These are phyloP conservation scores for Noctua pronuba DNA, from an alignment of 2,888 invertebrate genomes.

Conservation along the genomic window DNA sequence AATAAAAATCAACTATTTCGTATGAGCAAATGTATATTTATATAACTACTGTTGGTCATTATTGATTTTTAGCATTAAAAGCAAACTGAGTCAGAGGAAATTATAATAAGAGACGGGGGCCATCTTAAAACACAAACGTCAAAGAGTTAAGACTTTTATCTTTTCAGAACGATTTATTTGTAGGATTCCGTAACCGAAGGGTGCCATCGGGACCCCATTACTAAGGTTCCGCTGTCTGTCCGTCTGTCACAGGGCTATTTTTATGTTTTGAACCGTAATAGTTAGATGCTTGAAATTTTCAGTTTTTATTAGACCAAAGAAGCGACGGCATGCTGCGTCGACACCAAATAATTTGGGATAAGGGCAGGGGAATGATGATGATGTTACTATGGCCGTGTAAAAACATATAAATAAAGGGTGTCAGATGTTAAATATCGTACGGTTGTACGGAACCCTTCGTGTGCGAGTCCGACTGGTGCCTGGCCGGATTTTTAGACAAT, in stretches of 20 bases:
- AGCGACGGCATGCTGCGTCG: too few relatives aligned
- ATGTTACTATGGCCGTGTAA: too few relatives aligned
- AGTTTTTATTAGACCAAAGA: too few relatives aligned
- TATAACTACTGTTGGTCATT: conserved; percentile 87
- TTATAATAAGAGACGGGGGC: conserved; percentile 11
- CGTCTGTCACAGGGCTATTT: neutral
- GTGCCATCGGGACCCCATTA: neutral
- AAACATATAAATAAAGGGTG: neutral
- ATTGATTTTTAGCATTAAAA: conserved; percentile 69
- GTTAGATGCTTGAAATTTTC: too few relatives aligned
- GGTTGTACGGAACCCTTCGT: neutral
- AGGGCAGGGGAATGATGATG: too few relatives aligned
- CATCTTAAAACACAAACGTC: conserved; percentile 19
- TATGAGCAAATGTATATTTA: conserved; percentile 86
- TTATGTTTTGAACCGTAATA: neutral
- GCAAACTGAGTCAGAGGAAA: conserved; percentile 47
- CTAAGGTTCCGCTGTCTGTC: neutral
- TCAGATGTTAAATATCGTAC: neutral
- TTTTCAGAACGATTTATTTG: neutral
- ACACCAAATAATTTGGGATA: too few relatives aligned
- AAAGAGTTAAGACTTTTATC: neutral
- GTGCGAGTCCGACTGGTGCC: neutral
- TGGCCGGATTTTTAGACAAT: neutral
- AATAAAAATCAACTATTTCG: conserved; percentile 85
- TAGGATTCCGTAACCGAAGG: neutral